Evolutionary conservation across 1,140 invertebrate species (phyloP), one percentile per base, ranked within the genome.

Genomic region (Galleria mellonella): DNA sequence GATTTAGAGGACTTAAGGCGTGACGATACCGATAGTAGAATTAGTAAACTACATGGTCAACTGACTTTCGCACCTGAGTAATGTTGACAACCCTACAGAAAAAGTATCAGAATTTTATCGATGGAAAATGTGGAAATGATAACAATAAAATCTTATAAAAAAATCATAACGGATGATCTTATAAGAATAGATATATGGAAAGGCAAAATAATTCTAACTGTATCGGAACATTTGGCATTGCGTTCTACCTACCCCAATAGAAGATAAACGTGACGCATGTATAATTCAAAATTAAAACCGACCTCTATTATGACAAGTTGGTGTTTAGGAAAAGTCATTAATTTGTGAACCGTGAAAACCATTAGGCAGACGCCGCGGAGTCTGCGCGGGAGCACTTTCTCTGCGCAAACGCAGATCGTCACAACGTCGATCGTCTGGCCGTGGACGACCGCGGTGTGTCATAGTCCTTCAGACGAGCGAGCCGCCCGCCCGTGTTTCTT

Each of bases 321-420:
- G 48, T 69, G 60, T 61, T 74, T 67, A 69, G 78, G 68, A 85
- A 83, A 83, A 82, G 58, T 56, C 61, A 75, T 72, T 65, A 71
- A 73, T 83, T 82, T 74, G 55, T 60, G 73, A 69, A 71, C 63
- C 74, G 70, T 83, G 73, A 81, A 84, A 83, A 85, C 66, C 67
- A 69, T 77, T 82, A 79, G 78, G 76, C 78, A 79, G 82, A 73
- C 82, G 78, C 62, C 82, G 62, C 72, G 68, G 69, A 79, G 78
- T 83, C 78, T 83, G 76, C 66, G 71, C 68, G 46, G 57, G 74
- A 75, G 61, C 67, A 79, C 78, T 84, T 83, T 84, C 78, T 84
- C 81, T 76, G 79, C 67, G 62, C 68, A 59, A 52, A 55, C 75
- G 69, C 63, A 66, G 55, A 43, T 46, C 54, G 56, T 45, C 60